These are phyloP conservation scores for Aspidoscelis tigris DNA, from an alignment of 2,113 vertebrate genomes.

Conservation along the genomic window DNA sequence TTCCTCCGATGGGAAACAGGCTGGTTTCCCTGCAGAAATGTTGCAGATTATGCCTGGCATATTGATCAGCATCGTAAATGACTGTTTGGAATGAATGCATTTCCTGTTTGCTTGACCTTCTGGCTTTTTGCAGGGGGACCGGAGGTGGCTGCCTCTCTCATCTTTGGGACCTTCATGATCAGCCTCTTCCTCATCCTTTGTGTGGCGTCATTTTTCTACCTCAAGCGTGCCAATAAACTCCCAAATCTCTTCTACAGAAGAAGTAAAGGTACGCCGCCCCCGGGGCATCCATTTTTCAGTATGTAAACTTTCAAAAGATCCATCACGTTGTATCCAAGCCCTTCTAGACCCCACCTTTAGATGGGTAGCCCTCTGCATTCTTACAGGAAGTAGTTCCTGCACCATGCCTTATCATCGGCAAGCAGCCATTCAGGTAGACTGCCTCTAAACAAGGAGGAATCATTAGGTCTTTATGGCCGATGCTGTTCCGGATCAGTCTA, in stretches of 20 bases:
- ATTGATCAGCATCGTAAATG: not conserved
- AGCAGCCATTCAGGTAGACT: too few relatives aligned
- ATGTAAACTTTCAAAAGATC: too few relatives aligned
- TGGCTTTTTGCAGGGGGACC: constrained; percentile 79
- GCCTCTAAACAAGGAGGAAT: too few relatives aligned
- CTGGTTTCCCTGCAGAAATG: not conserved
- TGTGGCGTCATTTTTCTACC: constrained; percentile 95
- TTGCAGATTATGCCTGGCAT: not conserved
- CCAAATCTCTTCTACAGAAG: constrained; percentile 86
- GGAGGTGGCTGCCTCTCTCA: constrained; percentile 87
- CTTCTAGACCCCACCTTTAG: too few relatives aligned
- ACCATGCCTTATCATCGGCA: too few relatives aligned
- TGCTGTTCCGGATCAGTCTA: too few relatives aligned
- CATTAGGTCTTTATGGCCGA: too few relatives aligned
- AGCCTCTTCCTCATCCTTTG: constrained; percentile 91
- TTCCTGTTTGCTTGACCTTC: not conserved
- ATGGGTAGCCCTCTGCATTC: too few relatives aligned
- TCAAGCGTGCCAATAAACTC: constrained; percentile 91
- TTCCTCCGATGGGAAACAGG: not conserved
- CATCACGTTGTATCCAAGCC: too few relatives aligned
- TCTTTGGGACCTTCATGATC: constrained; percentile 89
- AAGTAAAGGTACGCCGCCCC: constrained; percentile 82
- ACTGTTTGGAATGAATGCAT: not conserved
- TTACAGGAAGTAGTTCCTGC: too few relatives aligned
- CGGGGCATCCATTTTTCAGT: not conserved